A percentile compares a stretch with the other conserved stretches of the same genome.
These are phyloP conservation scores for Megaceryle maxima DNA, from an alignment of 2,113 vertebrate genomes.

Conservation along the genomic window DNA sequence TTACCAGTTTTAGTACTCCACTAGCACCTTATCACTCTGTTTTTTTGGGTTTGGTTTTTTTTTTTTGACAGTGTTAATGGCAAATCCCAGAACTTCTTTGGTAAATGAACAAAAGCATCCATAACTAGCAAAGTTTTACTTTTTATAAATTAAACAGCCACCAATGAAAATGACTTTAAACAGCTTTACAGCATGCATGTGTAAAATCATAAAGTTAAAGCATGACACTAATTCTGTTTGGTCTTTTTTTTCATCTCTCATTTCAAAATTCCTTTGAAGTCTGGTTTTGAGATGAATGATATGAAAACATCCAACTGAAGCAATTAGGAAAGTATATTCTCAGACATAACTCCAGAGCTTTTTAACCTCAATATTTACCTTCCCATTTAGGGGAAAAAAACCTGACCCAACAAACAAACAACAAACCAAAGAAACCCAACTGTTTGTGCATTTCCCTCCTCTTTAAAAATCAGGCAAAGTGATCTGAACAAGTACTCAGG, in stretches of 20 bases:
- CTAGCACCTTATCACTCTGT: background rate
- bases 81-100: background rate
- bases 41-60: background rate
- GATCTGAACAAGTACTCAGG: background rate
- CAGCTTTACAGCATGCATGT: background rate
- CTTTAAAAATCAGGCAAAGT: background rate
- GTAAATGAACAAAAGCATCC: background rate
- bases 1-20: background rate
- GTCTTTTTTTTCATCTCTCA: slow-evolving; percentile 24
- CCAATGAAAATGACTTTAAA: background rate
- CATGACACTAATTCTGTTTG: slow-evolving; percentile 37
- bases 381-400: background rate
- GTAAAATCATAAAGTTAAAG: slow-evolving; percentile 4
- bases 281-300: slow-evolving; percentile 18
- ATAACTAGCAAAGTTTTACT: background rate
- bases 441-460: background rate
- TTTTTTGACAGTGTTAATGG: background rate
- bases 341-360: background rate
- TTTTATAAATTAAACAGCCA: background rate
- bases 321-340: slow-evolving; percentile 27
- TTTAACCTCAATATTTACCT: background rate
- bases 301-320: slow-evolving; percentile 12
- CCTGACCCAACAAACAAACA: too few species aligned
- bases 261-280: slow-evolving; percentile 47
- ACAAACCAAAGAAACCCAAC: background rate